Conservation (phyloP, 2,888 invertebrate species). For the Leptopilina drosophilae region DNA sequence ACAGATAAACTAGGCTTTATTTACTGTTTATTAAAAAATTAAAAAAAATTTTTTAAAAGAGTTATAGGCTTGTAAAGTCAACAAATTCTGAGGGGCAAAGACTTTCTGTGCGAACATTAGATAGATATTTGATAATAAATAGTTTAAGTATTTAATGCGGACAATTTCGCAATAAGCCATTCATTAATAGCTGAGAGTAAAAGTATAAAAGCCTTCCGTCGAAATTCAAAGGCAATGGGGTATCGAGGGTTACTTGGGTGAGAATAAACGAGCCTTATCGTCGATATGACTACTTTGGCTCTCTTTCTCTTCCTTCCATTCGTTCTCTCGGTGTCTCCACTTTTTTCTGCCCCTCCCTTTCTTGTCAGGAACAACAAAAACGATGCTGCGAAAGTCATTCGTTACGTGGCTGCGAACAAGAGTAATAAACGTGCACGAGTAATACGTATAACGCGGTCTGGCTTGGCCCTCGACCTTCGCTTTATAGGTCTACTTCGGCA, state of each 20-base stretch:
- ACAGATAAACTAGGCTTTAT: too few species aligned
- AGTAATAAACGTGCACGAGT: constrained; percentile 74
- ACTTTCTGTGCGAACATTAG: too few species aligned
- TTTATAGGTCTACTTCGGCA: constrained; percentile 75
- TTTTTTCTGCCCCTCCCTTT: constrained; percentile 47
- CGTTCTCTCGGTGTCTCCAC: constrained; percentile 27
- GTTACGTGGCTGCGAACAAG: constrained; percentile 74
- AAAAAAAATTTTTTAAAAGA: too few species aligned
- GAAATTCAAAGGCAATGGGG: constrained; percentile 31
- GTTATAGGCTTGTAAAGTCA: too few species aligned
- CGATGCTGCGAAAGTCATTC: constrained; percentile 68
- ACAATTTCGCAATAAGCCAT: constrained; percentile 12
- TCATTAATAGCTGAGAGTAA: constrained; percentile 37
- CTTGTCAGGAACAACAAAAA: constrained; percentile 45
- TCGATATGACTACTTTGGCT: constrained; percentile 40
- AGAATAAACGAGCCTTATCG: constrained; percentile 58
- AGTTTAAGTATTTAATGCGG: constrained; percentile 5
- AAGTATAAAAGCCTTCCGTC: constrained; percentile 37
- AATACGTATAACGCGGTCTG: constrained; percentile 67
- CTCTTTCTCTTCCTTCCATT: neutral
- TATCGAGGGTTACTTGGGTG: constrained; percentile 48
- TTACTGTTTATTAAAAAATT: too few species aligned
- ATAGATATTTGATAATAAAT: neutral
- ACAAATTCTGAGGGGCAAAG: too few species aligned
- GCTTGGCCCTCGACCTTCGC: constrained; percentile 69